A percentile compares a stretch with the other conserved stretches of the same genome.
Conservation (phyloP, 64 coral and sea anemone species). For the Pocillopora verrucosa region DNA sequence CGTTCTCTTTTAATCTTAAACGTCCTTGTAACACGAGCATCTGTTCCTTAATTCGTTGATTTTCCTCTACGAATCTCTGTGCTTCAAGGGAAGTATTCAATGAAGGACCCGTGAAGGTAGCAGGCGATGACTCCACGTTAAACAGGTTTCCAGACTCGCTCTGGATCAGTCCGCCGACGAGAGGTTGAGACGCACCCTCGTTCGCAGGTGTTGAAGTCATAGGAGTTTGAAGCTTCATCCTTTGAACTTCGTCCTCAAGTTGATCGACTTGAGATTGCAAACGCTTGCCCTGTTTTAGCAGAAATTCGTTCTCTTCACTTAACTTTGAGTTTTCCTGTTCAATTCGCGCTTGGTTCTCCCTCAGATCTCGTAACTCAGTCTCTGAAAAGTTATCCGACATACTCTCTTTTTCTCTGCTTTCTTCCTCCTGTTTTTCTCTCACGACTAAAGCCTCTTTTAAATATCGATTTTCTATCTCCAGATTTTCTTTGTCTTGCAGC, state of each 20-base stretch:
- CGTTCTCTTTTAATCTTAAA: slow-evolving; percentile 18
- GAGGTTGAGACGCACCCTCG: not conserved
- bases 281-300: slow-evolving; percentile 61
- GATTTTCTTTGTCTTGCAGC: slow-evolving; percentile 50
- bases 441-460: slow-evolving; percentile 51
- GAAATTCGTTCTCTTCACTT: slow-evolving; percentile 50
- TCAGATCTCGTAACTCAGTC: slow-evolving; percentile 31
- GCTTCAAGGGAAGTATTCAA: slow-evolving; percentile 27
- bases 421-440: slow-evolving; percentile 58
- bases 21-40: slow-evolving; percentile 22
- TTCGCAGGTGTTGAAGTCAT: slow-evolving; percentile 1
- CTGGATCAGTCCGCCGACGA: slow-evolving; percentile 2
- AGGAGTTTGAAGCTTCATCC: slow-evolving; percentile 7
- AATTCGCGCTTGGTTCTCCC: slow-evolving; percentile 26
- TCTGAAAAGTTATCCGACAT: not conserved
- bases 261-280: slow-evolving; percentile 73
- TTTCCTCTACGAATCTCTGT: slow-evolving; percentile 58
- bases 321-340: slow-evolving; percentile 57
- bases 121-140: slow-evolving; percentile 40
- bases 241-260: slow-evolving; percentile 65
- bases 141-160: slow-evolving; percentile 21
- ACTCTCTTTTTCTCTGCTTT: slow-evolving; percentile 20
- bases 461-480: slow-evolving; percentile 67
- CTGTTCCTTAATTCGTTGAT: slow-evolving; percentile 67
- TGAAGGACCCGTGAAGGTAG: not conserved